Percentiles rank a stretch among this genome's conserved stretches.
Evolutionary conservation across 2,888 invertebrate genomes (phyloP).

Genomic region (Eupithecia subfuscata): DNA sequence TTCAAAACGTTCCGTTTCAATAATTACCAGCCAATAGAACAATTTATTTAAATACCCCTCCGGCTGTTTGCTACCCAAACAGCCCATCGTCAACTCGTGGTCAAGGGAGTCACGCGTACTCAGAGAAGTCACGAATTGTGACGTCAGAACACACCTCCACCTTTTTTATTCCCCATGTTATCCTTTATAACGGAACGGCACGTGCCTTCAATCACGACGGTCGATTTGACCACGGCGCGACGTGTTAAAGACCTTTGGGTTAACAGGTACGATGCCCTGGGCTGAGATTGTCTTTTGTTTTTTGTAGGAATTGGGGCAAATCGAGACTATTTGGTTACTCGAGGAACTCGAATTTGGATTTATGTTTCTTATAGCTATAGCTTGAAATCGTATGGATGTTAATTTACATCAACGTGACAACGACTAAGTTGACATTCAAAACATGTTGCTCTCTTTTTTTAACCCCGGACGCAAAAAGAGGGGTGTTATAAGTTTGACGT

Average conservation of each 20-base stretch:
- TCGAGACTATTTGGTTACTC: background rate
- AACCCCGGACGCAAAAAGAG: too few species aligned
- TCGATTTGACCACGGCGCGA: constrained; percentile 27
- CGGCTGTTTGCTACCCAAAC: constrained; percentile 22
- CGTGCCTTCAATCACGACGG: constrained; percentile 47
- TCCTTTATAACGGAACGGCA: constrained; percentile 45
- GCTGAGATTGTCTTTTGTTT: constrained; percentile 18
- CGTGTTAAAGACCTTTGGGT: constrained; percentile 32
- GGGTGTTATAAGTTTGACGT: too few species aligned
- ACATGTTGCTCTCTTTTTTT: background rate
- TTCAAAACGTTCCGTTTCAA: constrained; percentile 7
- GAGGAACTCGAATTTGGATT: background rate
- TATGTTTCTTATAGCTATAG: background rate
- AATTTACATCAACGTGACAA: background rate
- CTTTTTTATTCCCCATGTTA: constrained; percentile 42
- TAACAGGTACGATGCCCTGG: constrained; percentile 16
- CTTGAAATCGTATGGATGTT: background rate
- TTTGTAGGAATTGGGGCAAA: background rate
- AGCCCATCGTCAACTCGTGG: constrained; percentile 44
- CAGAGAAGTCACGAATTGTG: constrained; percentile 56
- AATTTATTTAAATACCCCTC: constrained; percentile 4
- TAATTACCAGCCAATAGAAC: constrained; percentile 14
- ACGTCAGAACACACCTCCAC: constrained; percentile 57
- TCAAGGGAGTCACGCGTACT: constrained; percentile 60
- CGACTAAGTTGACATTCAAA: background rate